These are phyloP conservation scores for Acronicta leporina DNA, from an alignment of 2,888 invertebrate genomes.

Conservation along the genomic window DNA sequence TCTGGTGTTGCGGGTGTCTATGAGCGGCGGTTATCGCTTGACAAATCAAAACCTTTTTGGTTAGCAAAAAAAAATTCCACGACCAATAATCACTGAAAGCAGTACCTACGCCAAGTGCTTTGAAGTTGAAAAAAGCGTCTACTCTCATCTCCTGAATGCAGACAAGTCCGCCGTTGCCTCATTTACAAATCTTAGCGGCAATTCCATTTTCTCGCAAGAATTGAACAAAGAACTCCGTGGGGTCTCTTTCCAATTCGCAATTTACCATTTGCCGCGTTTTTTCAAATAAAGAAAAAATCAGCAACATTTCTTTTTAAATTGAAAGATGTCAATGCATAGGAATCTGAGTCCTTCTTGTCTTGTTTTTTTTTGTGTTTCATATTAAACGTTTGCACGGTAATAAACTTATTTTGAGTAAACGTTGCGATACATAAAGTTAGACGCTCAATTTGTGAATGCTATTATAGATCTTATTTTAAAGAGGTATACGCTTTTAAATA, in stretches of 20 bases:
- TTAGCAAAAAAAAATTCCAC: not conserved
- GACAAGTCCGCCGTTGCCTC: slow-evolving; percentile 48
- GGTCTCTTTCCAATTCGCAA: slow-evolving; percentile 57
- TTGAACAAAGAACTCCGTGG: slow-evolving; percentile 52
- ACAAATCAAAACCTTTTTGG: no score
- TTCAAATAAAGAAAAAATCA: slow-evolving; percentile 50
- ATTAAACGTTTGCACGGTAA: slow-evolving; percentile 34
- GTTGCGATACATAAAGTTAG: slow-evolving; percentile 18
- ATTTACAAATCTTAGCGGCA: slow-evolving; percentile 57
- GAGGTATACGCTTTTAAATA: not conserved
- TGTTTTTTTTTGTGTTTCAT: slow-evolving; percentile 37
- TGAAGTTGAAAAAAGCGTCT: slow-evolving; percentile 40
- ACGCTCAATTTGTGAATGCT: slow-evolving; percentile 19
- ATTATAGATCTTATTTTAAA: slow-evolving; percentile 26
- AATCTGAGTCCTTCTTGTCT: slow-evolving; percentile 28
- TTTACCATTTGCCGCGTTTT: slow-evolving; percentile 53
- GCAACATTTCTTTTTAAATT: slow-evolving; percentile 48
- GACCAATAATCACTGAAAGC: slow-evolving; percentile 9
- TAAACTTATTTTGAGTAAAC: slow-evolving; percentile 26
- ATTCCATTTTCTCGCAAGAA: slow-evolving; percentile 60
- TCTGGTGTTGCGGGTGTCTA: no score
- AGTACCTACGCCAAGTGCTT: slow-evolving; percentile 23
- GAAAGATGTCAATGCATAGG: slow-evolving; percentile 59
- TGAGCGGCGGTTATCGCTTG: no score
- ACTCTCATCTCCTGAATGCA: slow-evolving; percentile 34